Percentiles rank a stretch among this genome's conserved stretches.
Evolutionary conservation across 2,888 invertebrate genomes (phyloP).

Genomic region (Poecilobothrus nobilitatus): DNA sequence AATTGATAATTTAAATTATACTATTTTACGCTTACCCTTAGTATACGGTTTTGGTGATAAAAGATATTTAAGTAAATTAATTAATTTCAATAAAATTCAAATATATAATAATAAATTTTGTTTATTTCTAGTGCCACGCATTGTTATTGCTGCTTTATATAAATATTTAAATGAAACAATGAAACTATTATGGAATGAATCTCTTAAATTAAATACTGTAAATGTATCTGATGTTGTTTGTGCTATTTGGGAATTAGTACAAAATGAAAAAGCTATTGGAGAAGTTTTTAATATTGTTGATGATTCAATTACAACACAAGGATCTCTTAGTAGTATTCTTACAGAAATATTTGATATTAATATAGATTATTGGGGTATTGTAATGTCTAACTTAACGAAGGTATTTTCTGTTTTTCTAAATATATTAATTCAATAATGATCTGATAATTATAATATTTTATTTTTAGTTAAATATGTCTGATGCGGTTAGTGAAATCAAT

Average conservation of each 20-base stretch:
- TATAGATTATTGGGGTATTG: constrained; percentile 77
- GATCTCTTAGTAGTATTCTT: constrained; percentile 68
- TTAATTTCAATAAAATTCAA: not conserved
- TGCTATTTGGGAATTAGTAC: constrained; percentile 68
- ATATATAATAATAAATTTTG: constrained; percentile 5
- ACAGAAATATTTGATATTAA: constrained; percentile 77
- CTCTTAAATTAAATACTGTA: constrained; percentile 77
- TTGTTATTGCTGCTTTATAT: constrained; percentile 81
- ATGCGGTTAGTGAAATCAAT: constrained; percentile 81
- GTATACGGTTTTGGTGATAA: constrained; percentile 82
- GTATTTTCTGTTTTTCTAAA: constrained; percentile 40
- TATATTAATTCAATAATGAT: not conserved
- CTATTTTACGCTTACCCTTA: constrained; percentile 72
- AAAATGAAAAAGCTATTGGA: constrained; percentile 45
- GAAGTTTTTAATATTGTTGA: constrained; percentile 79
- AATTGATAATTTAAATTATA: constrained; percentile 60
- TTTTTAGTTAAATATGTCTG: constrained; percentile 63
- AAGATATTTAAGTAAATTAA: constrained; percentile 68
- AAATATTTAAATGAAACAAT: constrained; percentile 81
- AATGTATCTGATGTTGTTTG: constrained; percentile 77
- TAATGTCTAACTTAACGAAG: constrained; percentile 73
- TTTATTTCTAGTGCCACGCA: constrained; percentile 59
- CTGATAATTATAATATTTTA: constrained; percentile 12
- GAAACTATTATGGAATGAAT: constrained; percentile 83
- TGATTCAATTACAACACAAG: constrained; percentile 74